Evolutionary conservation across 1,140 invertebrate species (phyloP).

Genomic region (Belonocnema kinseyi): DNA sequence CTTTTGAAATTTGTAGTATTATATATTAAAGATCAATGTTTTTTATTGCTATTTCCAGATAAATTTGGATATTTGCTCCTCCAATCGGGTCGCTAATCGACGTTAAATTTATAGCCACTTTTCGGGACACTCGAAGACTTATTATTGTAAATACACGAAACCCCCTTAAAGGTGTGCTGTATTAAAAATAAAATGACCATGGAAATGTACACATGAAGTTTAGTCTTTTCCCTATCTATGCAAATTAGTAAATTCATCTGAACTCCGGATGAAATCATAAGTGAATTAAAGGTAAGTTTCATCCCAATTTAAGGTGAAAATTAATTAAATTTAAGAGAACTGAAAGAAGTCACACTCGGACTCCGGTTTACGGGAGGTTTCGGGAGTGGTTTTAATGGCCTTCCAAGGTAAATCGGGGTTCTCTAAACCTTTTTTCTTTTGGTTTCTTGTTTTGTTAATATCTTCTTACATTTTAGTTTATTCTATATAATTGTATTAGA

Average conservation of each 20-base stretch:
- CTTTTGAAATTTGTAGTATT: neutral
- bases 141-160: slow-evolving; percentile 63
- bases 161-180: slow-evolving; percentile 63
- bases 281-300: no score
- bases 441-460: no score
- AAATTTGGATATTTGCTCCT: neutral
- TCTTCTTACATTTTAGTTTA: no score
- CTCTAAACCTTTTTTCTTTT: no score
- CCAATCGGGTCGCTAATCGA: neutral
- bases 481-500: no score
- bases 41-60: neutral
- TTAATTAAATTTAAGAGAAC: no score
- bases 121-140: slow-evolving; percentile 52
- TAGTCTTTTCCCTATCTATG: neutral
- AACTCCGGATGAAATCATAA: neutral
- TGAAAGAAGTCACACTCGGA: no score
- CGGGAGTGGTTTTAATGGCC: no score
- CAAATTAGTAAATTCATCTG: neutral
- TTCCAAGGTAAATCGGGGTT: no score
- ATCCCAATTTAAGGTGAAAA: no score
- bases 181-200: slow-evolving; percentile 72
- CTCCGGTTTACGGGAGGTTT: no score
- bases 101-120: slow-evolving; percentile 33
- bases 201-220: slow-evolving; percentile 58
- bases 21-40: neutral